phyloP scores from a whole-genome alignment of 2,113 vertebrate genomes.

The Scatophagus argus region DNA sequence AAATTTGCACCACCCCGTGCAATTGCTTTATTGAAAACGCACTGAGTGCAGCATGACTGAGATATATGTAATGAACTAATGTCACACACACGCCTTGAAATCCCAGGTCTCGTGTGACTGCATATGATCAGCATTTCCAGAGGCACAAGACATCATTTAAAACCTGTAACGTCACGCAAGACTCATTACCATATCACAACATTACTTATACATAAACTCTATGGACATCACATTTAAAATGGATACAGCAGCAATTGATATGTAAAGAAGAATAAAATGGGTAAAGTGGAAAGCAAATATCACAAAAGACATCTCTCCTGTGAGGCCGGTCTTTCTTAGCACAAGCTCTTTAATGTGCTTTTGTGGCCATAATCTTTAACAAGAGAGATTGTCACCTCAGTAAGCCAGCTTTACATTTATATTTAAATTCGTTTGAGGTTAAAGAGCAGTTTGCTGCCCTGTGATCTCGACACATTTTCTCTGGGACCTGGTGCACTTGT shows the following conservation, averaged over 20 bases:
- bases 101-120: slow-evolving; percentile 20
- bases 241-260: background rate
- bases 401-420: background rate
- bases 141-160: slow-evolving; percentile 22
- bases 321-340: background rate
- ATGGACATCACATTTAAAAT: background rate
- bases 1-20: slow-evolving; percentile 13
- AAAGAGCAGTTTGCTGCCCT: background rate
- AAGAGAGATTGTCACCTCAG: background rate
- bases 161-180: background rate
- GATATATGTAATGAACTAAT: slow-evolving; percentile 34
- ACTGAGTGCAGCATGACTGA: slow-evolving; percentile 32
- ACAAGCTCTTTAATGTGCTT: background rate
- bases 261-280: background rate
- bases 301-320: background rate
- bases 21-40: slow-evolving; percentile 42
- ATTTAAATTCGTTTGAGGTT: background rate
- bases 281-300: no score
- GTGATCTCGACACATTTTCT: slow-evolving; percentile 25
- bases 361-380: slow-evolving; percentile 14
- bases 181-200: background rate
- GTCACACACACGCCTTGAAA: slow-evolving; percentile 22
- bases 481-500: slow-evolving; percentile 18
- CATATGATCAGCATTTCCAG: slow-evolving; percentile 54
- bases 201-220: background rate